Conservation (phyloP, 2,888 invertebrate genomes). For the Syrphus vitripennis region DNA sequence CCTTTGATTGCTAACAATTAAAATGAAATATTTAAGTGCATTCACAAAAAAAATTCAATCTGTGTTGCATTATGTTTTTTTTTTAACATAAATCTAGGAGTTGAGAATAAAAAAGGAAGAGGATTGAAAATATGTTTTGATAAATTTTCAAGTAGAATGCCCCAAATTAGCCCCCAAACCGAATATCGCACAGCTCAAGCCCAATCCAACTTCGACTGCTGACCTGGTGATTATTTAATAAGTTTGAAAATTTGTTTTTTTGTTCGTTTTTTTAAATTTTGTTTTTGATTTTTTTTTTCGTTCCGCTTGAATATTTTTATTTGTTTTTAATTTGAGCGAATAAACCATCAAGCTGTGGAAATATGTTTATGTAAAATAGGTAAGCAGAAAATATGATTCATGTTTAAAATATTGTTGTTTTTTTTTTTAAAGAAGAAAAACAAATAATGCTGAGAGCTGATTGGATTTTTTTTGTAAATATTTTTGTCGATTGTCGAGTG, state of each 20-base stretch:
- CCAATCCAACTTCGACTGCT: conserved; percentile 6
- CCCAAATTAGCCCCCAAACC: conserved; percentile 29
- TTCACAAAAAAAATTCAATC: conserved; percentile 39
- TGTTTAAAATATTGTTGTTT: not conserved
- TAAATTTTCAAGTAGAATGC: conserved; percentile 49
- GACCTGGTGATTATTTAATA: conserved; percentile 57
- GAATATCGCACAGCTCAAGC: too few relatives aligned
- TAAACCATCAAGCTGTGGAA: conserved; percentile 6
- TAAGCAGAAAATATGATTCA: conserved; percentile 9
- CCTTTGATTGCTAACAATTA: conserved; percentile 69
- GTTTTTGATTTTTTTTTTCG: not conserved
- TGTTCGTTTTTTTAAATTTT: conserved; percentile 11
- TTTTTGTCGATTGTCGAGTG: too few relatives aligned
- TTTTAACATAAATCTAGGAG: not conserved
- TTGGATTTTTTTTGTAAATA: not conserved
- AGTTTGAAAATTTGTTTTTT: conserved; percentile 30
- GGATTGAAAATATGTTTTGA: conserved; percentile 33
- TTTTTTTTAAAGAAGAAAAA: not conserved
- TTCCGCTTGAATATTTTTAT: conserved; percentile 26
- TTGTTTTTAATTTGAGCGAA: conserved; percentile 25
- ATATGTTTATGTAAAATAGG: not conserved
- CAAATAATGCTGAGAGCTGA: not conserved
- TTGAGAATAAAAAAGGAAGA: not conserved
- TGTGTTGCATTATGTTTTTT: not conserved
- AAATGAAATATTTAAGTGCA: conserved; percentile 68